Conservation (phyloP, 92 coral and sea anemone genomes). For the Metridium senile region DNA sequence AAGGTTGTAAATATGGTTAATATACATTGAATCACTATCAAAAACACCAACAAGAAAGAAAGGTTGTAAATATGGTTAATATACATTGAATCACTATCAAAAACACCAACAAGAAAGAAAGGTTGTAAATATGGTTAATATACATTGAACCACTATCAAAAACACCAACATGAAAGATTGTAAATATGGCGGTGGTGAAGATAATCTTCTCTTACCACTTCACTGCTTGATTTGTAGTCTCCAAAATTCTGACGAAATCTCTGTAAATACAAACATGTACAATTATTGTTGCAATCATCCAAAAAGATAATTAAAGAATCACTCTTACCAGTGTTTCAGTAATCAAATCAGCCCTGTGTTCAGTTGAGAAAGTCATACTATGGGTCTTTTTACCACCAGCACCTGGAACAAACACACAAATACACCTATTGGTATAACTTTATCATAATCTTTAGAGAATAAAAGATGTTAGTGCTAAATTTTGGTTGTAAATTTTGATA, state of each 20-base stretch:
- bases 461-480: too few species aligned
- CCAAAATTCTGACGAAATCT: constrained; percentile 84
- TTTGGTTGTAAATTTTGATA: too few species aligned
- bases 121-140: too few species aligned
- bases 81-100: constrained; percentile 83
- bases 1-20: too few species aligned
- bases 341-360: constrained; percentile 93
- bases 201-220: constrained; percentile 63
- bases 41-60: constrained; percentile 3
- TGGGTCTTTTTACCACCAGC: constrained; percentile 91
- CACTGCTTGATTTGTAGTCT: constrained; percentile 87
- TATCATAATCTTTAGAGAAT: not conserved
- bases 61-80: too few species aligned
- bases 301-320: not conserved
- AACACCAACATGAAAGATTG: not conserved
- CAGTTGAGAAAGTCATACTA: constrained; percentile 98
- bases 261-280: constrained; percentile 36
- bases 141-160: too few species aligned
- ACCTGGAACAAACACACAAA: constrained; percentile 9
- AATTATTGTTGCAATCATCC: not conserved
- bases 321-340: constrained; percentile 92
- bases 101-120: constrained; percentile 9
- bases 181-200: not conserved
- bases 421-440: not conserved
- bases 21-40: constrained; percentile 87